Percentiles rank a stretch among this genome's conserved stretches.
These are phyloP conservation scores for Piaya cayana DNA, from an alignment of 2,113 vertebrate species.

Conservation along the genomic window DNA sequence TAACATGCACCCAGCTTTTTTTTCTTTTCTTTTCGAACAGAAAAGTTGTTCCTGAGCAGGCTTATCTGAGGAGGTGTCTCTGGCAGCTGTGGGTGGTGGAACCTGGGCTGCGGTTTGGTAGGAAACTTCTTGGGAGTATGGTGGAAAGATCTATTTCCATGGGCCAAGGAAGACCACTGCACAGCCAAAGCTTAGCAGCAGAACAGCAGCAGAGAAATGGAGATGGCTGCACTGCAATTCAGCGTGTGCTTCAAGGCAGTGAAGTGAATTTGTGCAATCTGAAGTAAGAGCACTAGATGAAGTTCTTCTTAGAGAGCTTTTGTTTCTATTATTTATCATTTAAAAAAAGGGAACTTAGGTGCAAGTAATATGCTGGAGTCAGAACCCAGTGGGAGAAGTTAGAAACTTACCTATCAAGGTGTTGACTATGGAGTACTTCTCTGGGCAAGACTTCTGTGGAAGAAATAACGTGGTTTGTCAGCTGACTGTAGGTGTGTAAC, in stretches of 20 bases:
- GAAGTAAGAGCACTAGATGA: not conserved
- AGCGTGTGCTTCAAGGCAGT: fast-evolving
- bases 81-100: not conserved
- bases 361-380: not conserved
- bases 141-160: not conserved
- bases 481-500: not conserved
- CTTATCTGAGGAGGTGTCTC: not conserved
- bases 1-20: not conserved
- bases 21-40: too few species aligned
- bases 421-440: not conserved
- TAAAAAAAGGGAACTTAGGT: not conserved
- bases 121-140: not conserved
- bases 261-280: not conserved
- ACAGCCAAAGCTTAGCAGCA: not conserved
- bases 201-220: not conserved
- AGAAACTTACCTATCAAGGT: not conserved
- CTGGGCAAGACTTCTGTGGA: not conserved
- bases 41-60: not conserved
- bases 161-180: not conserved
- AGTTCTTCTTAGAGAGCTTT: not conserved
- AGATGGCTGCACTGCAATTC: not conserved
- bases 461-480: not conserved
- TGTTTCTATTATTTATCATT: not conserved
- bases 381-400: not conserved
- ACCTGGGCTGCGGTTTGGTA: not conserved